phyloP scores from a whole-genome alignment of 2,888 invertebrate genomes.

The Trissoscelio sp. region DNA sequence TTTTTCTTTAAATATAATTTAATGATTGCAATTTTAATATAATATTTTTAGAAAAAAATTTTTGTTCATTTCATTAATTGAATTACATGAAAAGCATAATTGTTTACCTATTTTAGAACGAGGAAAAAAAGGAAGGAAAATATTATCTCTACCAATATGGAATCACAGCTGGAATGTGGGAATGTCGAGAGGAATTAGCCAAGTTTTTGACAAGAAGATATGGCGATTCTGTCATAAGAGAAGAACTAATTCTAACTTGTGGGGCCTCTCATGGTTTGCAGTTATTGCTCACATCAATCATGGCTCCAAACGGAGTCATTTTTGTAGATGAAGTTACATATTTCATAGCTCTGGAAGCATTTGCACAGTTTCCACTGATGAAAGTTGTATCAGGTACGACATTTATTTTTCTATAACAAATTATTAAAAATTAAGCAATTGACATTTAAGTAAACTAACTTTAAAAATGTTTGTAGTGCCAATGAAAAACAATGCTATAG shows the following conservation, averaged over 20 bases:
- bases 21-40: too few relatives aligned
- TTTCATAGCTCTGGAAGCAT: conserved; percentile 85
- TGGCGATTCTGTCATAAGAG: conserved; percentile 82
- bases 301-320: conserved; percentile 85
- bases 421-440: background rate
- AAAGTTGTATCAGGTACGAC: conserved; percentile 84
- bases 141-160: conserved; percentile 85
- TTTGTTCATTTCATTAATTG: too few relatives aligned
- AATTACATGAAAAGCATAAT: too few relatives aligned
- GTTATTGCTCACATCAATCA: conserved; percentile 84
- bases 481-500: conserved; percentile 85
- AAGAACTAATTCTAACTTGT: conserved; percentile 85
- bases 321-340: conserved; percentile 88
- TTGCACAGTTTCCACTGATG: conserved; percentile 85
- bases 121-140: conserved; percentile 79
- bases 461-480: conserved; percentile 84
- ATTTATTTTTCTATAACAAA: conserved; percentile 3
- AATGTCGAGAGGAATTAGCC: conserved; percentile 83
- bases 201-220: conserved; percentile 84
- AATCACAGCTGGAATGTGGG: conserved; percentile 84
- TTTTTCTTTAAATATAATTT: too few relatives aligned
- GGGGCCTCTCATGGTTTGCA: conserved; percentile 87
- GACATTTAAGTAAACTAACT: too few relatives aligned
- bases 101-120: conserved; percentile 77
- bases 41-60: too few relatives aligned